These are phyloP conservation scores for Oryzias javanicus DNA, from an alignment of 2,113 vertebrate genomes.

Conservation along the genomic window DNA sequence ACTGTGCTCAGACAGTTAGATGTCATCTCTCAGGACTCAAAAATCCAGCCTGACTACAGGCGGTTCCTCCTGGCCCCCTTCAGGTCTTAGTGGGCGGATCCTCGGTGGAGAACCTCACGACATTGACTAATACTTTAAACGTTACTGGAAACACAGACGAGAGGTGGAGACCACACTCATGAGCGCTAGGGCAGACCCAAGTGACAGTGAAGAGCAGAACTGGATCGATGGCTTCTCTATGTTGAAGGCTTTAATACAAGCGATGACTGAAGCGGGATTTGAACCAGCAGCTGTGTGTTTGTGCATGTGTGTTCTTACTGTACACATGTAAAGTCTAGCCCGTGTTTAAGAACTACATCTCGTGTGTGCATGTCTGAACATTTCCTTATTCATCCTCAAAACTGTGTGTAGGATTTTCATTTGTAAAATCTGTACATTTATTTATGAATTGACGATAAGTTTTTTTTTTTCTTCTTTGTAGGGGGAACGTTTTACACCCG, in stretches of 20 bases:
- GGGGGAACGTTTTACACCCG: neutral
- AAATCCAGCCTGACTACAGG: neutral
- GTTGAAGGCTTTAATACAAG: conserved; percentile 55
- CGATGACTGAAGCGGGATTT: conserved; percentile 18
- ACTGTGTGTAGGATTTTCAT: too few relatives aligned
- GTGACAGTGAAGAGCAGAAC: neutral
- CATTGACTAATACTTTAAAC: conserved; percentile 30
- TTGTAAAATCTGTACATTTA: too few relatives aligned
- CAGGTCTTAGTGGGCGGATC: conserved; percentile 12
- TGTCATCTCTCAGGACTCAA: conserved; percentile 2
- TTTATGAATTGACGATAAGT: too few relatives aligned
- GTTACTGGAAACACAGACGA: conserved; percentile 27
- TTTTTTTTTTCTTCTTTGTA: neutral
- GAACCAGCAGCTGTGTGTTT: conserved; percentile 2
- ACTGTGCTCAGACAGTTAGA: conserved; percentile 35
- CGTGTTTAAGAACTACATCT: conserved; percentile 4
- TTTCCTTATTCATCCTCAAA: too few relatives aligned
- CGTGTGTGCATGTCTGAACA: conserved; percentile 7
- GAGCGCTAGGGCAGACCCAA: conserved; percentile 1
- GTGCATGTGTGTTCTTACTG: conserved; percentile 22
- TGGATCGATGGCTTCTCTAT: conserved; percentile 46
- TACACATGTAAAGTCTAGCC: conserved; percentile 37
- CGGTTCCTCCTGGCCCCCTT: neutral
- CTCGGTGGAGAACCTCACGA: conserved; percentile 33
- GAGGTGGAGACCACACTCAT: neutral